Evolutionary conservation across 2,888 invertebrate genomes (phyloP).

Genomic region (Ferdinandea cuprea): DNA sequence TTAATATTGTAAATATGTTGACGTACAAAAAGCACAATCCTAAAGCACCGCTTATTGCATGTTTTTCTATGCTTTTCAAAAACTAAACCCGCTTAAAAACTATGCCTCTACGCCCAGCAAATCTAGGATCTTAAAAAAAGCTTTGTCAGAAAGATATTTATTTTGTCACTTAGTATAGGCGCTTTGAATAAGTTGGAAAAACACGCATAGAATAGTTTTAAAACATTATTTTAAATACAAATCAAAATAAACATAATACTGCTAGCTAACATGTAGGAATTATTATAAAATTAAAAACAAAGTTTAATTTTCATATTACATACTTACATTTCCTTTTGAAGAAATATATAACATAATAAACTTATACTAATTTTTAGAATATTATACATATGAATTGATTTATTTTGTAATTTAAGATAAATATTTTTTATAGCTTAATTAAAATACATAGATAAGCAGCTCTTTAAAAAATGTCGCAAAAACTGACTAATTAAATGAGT

Average conservation of each 20-base stretch:
- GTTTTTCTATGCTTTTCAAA: conserved; percentile 8
- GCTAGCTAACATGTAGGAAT: conserved; percentile 56
- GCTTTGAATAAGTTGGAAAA: conserved; percentile 54
- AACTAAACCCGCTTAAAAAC: conserved; percentile 27
- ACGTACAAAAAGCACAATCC: neutral
- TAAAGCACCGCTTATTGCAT: conserved; percentile 14
- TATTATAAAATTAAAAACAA: too few species aligned
- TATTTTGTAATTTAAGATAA: conserved; percentile 48
- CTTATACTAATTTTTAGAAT: conserved; percentile 44
- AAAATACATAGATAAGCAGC: conserved; percentile 31
- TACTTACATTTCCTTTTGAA: conserved; percentile 42
- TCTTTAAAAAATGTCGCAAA: conserved; percentile 3
- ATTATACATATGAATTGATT: conserved; percentile 43
- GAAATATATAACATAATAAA: conserved; percentile 30
- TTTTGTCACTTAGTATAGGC: conserved; percentile 59
- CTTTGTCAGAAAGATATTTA: conserved; percentile 47
- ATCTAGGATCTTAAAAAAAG: conserved; percentile 19
- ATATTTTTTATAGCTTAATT: conserved; percentile 45
- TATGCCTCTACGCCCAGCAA: conserved; percentile 32
- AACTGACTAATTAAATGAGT: conserved; percentile 6
- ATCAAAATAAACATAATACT: conserved; percentile 5
- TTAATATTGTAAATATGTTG: conserved; percentile 60
- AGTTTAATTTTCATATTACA: conserved; percentile 40
- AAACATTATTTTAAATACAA: conserved; percentile 14
- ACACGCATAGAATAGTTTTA: conserved; percentile 22